These are phyloP conservation scores for Schizothorax lantsangensis DNA, from an alignment of 2,797 vertebrate genomes.

Conservation along the genomic window DNA sequence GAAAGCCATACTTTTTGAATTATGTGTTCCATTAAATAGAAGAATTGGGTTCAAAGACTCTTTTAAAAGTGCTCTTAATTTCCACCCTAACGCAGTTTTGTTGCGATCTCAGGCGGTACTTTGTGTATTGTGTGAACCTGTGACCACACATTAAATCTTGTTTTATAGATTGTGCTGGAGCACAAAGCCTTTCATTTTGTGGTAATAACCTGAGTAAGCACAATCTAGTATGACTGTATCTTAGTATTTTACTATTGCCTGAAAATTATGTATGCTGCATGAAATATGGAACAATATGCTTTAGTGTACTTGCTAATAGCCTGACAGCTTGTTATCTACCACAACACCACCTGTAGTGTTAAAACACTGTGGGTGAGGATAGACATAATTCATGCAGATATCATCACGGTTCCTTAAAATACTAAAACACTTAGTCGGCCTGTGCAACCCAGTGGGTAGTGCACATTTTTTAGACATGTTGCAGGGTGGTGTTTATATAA, in stretches of 20 bases:
- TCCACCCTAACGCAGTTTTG: slow-evolving; percentile 34
- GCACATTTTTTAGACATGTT: not conserved
- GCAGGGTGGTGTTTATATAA: too few species aligned
- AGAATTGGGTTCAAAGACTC: slow-evolving; percentile 40
- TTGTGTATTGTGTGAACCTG: slow-evolving; percentile 33
- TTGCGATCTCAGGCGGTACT: slow-evolving; percentile 17
- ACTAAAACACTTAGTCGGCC: not conserved
- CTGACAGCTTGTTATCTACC: slow-evolving; percentile 24
- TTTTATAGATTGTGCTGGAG: slow-evolving; percentile 24
- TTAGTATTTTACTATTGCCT: slow-evolving; percentile 18
- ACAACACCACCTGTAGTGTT: slow-evolving; percentile 17
- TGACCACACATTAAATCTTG: slow-evolving; percentile 36
- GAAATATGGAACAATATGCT: slow-evolving; percentile 26
- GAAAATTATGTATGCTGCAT: not conserved
- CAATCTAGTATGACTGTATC: slow-evolving; percentile 6
- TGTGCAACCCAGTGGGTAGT: not conserved
- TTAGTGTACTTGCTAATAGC: slow-evolving; percentile 19
- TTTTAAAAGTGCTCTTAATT: slow-evolving; percentile 52
- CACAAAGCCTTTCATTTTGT: slow-evolving; percentile 16
- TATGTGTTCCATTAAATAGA: slow-evolving; percentile 54
- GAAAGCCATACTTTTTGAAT: slow-evolving; percentile 48
- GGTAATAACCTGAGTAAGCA: slow-evolving; percentile 31
- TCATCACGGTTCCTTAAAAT: not conserved
- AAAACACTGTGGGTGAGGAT: not conserved
- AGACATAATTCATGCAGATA: slow-evolving; percentile 9